Percentiles rank a stretch among this genome's conserved stretches.
Conservation (phyloP, 2,797 vertebrate genomes). For the Limosa lapponica region DNA sequence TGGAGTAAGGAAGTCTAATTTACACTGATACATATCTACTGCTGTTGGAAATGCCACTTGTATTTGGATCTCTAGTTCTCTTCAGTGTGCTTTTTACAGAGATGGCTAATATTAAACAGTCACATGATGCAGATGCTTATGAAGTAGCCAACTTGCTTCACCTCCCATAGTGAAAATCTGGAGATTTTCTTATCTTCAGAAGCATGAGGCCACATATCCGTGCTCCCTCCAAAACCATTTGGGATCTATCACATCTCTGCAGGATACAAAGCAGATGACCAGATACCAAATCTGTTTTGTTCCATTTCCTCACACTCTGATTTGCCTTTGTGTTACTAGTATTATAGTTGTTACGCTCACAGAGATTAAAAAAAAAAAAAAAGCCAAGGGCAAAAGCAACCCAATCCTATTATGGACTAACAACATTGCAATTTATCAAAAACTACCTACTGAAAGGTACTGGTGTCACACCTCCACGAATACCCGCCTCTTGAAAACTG, state of each 20-base stretch:
- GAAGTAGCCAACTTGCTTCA: not conserved
- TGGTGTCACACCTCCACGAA: not conserved
- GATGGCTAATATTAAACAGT: not conserved
- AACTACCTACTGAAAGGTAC: not conserved
- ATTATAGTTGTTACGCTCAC: not conserved
- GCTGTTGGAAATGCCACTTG: not conserved
- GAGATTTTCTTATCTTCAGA: not conserved
- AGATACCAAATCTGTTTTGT: not conserved
- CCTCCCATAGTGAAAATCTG: not conserved
- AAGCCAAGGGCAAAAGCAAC: not conserved
- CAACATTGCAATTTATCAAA: not conserved
- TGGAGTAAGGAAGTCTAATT: not conserved
- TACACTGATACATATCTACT: not conserved
- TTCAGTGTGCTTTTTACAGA: not conserved
- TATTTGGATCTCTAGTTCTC: not conserved
- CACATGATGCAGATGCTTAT: not conserved
- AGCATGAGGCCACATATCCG: not conserved
- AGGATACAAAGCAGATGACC: not conserved
- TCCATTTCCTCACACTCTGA: not conserved
- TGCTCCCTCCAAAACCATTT: not conserved
- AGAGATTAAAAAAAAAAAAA: not conserved
- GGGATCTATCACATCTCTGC: not conserved
- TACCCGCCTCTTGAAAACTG: not conserved
- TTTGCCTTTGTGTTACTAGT: not conserved
- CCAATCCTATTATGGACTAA: not conserved